Conservation (phyloP, 1,140 invertebrate genomes). For the Planococcus citri region DNA sequence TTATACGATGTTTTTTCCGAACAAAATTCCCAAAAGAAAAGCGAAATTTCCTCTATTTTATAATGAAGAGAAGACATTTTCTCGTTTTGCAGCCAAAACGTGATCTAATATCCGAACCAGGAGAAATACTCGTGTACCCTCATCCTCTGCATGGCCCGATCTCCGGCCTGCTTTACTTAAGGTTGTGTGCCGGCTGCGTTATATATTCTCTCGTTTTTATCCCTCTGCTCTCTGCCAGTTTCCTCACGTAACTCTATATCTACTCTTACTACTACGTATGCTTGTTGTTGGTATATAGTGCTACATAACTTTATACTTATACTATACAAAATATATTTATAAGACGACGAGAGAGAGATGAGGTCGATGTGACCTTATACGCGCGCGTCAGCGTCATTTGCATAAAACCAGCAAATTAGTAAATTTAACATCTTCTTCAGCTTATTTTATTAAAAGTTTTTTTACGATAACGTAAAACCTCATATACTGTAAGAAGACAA, state of each 20-base stretch:
- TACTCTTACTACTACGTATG: no score
- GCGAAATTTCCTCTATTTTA: not conserved
- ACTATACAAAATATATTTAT: no score
- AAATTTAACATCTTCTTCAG: not conserved
- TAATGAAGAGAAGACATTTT: not conserved
- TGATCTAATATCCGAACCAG: not conserved
- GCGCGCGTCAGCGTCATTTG: not conserved
- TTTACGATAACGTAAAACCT: conserved; percentile 7
- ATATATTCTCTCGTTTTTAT: no score
- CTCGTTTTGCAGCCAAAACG: not conserved
- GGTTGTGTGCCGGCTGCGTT: no score
- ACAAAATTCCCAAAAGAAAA: not conserved
- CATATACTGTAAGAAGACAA: not conserved
- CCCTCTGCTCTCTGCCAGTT: no score
- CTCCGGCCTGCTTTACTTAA: no score
- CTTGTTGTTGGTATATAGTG: no score
- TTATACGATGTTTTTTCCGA: not conserved
- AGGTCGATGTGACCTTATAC: no score
- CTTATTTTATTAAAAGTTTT: conserved; percentile 8
- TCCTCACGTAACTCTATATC: no score
- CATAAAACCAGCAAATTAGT: not conserved
- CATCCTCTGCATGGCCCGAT: no score
- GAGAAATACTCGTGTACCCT: not conserved
- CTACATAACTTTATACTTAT: no score
- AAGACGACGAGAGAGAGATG: no score